Percentiles rank a stretch among this genome's conserved stretches.
Evolutionary conservation across 2,888 invertebrate genomes (phyloP).

Genomic region (Drosophila lutescens): DNA sequence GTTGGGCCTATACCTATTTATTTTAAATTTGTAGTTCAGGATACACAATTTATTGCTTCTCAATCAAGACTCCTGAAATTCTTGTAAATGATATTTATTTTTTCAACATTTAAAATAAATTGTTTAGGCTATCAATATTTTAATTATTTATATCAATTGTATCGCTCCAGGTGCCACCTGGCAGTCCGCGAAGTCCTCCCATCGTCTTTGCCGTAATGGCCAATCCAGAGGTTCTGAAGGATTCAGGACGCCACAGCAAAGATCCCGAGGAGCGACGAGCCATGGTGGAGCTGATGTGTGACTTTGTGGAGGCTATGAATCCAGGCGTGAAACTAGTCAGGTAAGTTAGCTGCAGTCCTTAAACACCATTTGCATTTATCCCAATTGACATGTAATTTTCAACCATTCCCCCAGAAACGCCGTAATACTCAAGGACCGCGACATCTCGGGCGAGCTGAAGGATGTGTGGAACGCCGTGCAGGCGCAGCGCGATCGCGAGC

Average conservation of each 20-base stretch:
- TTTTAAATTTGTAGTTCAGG: no score
- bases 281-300: slow-evolving; percentile 88
- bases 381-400: neutral
- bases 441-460: slow-evolving; percentile 89
- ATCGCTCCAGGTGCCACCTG: slow-evolving; percentile 86
- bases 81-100: no score
- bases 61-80: no score
- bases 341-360: slow-evolving; percentile 50
- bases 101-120: no score
- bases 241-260: slow-evolving; percentile 88
- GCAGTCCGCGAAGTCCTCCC: slow-evolving; percentile 87
- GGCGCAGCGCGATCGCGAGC: slow-evolving; percentile 84
- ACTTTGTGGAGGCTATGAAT: slow-evolving; percentile 90
- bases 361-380: neutral
- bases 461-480: slow-evolving; percentile 91
- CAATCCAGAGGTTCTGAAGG: slow-evolving; percentile 89
- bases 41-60: no score
- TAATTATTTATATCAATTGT: no score
- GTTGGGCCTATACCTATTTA: no score
- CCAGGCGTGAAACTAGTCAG: slow-evolving; percentile 87
- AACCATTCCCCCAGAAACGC: slow-evolving; percentile 82
- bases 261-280: slow-evolving; percentile 88
- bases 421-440: slow-evolving; percentile 88
- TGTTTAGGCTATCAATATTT: no score
- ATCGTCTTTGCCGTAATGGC: slow-evolving; percentile 90